A percentile compares a stretch with the other conserved stretches of the same genome.
Conservation (phyloP, 2,113 vertebrate genomes). For the Vidua macroura region DNA sequence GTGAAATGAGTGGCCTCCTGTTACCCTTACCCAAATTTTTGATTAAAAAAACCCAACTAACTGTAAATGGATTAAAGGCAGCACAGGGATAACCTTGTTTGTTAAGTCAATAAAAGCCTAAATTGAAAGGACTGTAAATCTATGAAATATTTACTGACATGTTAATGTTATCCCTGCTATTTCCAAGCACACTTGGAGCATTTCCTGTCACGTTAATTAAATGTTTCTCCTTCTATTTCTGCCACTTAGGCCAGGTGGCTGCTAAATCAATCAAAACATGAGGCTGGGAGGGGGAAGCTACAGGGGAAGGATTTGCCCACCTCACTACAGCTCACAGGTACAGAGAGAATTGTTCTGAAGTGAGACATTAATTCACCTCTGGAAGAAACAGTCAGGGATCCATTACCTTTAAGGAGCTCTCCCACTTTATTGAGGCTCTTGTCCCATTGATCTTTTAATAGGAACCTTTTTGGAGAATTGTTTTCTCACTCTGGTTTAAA, state of each 20-base stretch:
- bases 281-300: background rate
- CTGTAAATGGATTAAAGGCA: conserved; percentile 21
- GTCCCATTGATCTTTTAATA: background rate
- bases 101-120: background rate
- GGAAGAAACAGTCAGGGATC: background rate
- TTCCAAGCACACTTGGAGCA: conserved; percentile 20
- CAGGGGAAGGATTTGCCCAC: background rate
- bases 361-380: background rate
- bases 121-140: conserved; percentile 20
- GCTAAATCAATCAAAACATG: background rate
- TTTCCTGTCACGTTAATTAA: conserved; percentile 39
- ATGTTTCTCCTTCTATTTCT: background rate
- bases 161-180: background rate
- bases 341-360: background rate
- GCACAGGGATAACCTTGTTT: background rate
- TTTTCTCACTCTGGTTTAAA: background rate
- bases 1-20: background rate
- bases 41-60: background rate
- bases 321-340: background rate
- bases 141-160: conserved; percentile 32
- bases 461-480: background rate
- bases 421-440: background rate
- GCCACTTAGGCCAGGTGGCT: background rate
- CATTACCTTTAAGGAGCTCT: background rate
- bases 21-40: background rate